Evolutionary conservation across 2,888 invertebrate species (phyloP).

Genomic region (Esperia sulphurella): DNA sequence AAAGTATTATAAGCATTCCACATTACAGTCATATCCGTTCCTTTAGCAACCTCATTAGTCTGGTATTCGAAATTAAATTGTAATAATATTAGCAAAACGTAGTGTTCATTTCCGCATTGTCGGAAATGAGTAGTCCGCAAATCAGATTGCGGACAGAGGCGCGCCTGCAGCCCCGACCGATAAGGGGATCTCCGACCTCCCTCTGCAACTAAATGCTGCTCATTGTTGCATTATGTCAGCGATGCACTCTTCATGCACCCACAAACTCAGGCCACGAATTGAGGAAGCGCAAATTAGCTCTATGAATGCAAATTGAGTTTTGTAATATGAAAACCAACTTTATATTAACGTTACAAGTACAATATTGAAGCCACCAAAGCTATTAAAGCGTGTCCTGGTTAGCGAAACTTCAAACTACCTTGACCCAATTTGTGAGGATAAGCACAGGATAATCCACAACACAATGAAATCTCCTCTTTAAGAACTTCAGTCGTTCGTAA

Average conservation of each 20-base stretch:
- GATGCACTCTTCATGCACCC: conserved; percentile 19
- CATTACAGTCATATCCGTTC: too few relatives aligned
- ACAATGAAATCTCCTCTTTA: conserved; percentile 3
- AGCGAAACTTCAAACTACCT: conserved; percentile 1
- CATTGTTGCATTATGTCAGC: conserved; percentile 32
- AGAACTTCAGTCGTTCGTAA: not conserved
- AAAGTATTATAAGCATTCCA: too few relatives aligned
- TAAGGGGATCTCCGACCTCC: conserved; percentile 30
- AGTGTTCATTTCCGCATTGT: too few relatives aligned
- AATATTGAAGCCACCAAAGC: not conserved
- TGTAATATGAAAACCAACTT: not conserved
- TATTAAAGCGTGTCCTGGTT: not conserved
- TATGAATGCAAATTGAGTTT: not conserved
- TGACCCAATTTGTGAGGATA: conserved; percentile 4
- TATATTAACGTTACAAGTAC: not conserved
- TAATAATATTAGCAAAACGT: too few relatives aligned
- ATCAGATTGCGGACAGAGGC: conserved; percentile 40
- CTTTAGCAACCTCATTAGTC: too few relatives aligned
- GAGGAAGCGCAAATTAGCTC: not conserved
- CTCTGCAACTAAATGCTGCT: conserved; percentile 14
- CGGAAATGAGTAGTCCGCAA: conserved; percentile 21
- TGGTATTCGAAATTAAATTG: too few relatives aligned
- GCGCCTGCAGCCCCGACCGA: conserved; percentile 30
- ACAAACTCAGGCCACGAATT: not conserved
- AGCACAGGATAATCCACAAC: conserved; percentile 4